Base-by-base conservation (phyloP, 2,888 invertebrate genomes). In the Desoria tigrina region DNA sequence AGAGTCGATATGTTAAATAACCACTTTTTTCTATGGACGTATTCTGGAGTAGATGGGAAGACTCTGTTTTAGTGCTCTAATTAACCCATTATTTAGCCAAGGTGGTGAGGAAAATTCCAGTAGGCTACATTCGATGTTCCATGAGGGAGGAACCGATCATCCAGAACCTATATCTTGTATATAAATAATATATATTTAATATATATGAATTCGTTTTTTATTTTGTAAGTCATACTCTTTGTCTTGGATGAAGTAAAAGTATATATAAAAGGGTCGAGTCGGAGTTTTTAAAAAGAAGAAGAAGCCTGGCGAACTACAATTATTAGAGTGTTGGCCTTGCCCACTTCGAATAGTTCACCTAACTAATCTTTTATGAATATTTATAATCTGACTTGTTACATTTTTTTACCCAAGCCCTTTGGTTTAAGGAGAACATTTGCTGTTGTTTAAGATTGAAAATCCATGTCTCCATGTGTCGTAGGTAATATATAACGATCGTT, bases 311-410 rank as follows among this genome's bases (percentile, higher is more conserved):
- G 61, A 63, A 61, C 53, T 57, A 55, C 58, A 61, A n/a, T n/a
- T n/a, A 56, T 65, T 68, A 66, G 66, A 65, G 68, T 66, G 65
- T 67, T 71, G 71, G 71, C 73, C 73, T 69, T 71, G 73, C 73
- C 71, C 73, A 73, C 66, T 70, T 68, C 65, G 71, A 73, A 71
- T 73, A 73, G 70, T 73, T 73, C 73, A 73, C 73, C 73, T 66
- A 65, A 66, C 69, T 69, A 71, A 73, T 69, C 64, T 68, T 68
- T 74, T 74, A 74, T 74, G 74, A 74, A 74, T 74, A 74, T 74
- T 74, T 74, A 74, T 74, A 74, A 74, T 74, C 74, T 67, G 58
- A 56, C 64, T 69, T 69, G 68, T 70, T 71, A 64, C 71, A 63
- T 66, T 66, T 71, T 68, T 55, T 66, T 59, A 39, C 62, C 59